Evolutionary conservation across 1,140 invertebrate species (phyloP).

Genomic region (Drosophila repleta): DNA sequence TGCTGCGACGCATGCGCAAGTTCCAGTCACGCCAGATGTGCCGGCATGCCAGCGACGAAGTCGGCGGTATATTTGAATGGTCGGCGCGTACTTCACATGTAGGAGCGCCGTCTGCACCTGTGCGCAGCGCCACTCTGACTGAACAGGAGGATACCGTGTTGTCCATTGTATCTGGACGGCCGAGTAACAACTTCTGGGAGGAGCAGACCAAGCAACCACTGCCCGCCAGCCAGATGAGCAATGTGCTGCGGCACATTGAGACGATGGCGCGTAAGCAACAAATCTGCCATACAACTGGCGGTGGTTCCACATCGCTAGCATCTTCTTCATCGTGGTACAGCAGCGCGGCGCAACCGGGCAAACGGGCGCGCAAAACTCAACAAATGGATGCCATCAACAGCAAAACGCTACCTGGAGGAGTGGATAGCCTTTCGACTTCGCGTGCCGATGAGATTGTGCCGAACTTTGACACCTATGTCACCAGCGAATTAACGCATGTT

Average conservation of each 20-base stretch:
- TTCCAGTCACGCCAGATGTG: slow-evolving; percentile 90
- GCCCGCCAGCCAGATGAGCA: slow-evolving; percentile 69
- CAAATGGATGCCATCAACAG: slow-evolving; percentile 2
- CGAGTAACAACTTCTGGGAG: slow-evolving; percentile 54
- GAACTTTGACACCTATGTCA: slow-evolving; percentile 84
- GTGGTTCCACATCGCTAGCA: slow-evolving; percentile 69
- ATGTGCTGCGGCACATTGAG: slow-evolving; percentile 70
- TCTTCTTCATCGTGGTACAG: slow-evolving; percentile 66
- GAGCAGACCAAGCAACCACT: slow-evolving; percentile 67
- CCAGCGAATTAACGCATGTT: slow-evolving; percentile 87
- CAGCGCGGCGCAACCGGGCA: slow-evolving; percentile 44
- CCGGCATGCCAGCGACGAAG: slow-evolving; percentile 90
- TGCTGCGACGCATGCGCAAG: slow-evolving; percentile 90
- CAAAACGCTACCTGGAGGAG: slow-evolving; percentile 83
- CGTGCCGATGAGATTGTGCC: slow-evolving; percentile 74
- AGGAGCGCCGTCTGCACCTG: slow-evolving; percentile 34
- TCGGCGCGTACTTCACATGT: slow-evolving; percentile 85
- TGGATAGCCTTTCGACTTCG: slow-evolving; percentile 25
- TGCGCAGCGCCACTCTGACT: slow-evolving; percentile 71
- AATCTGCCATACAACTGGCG: slow-evolving; percentile 73
- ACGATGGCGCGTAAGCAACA: slow-evolving; percentile 68
- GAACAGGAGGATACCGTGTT: slow-evolving; percentile 60
- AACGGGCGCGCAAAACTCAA: slow-evolving; percentile 57
- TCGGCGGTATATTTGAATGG: slow-evolving; percentile 89
- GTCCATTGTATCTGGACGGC: slow-evolving; percentile 61